Percentiles rank a stretch among this genome's conserved stretches.
phyloP scores from a whole-genome alignment of 2,113 vertebrate genomes.

The Nibea albiflora region DNA sequence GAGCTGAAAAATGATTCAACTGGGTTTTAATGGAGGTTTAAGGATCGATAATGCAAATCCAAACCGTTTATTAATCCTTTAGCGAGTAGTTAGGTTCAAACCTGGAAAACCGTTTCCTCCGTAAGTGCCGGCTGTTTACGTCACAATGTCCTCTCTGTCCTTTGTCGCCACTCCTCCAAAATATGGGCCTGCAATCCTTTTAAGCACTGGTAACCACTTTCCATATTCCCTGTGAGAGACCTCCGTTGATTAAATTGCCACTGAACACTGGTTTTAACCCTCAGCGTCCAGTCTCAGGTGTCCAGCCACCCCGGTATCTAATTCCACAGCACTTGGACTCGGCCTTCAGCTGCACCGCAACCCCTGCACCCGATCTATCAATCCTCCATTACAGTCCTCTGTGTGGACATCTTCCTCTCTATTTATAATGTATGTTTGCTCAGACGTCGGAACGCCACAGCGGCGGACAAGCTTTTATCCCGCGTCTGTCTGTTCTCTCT shows the following conservation, averaged over 20 bases:
- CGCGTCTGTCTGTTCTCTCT: neutral
- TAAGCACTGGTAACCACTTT: conserved; percentile 45
- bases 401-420: neutral
- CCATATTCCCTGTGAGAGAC: conserved; percentile 36
- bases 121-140: neutral
- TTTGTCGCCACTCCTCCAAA: neutral
- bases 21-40: neutral
- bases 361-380: neutral
- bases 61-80: too few species aligned
- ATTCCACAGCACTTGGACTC: conserved; percentile 35
- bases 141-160: conserved; percentile 18
- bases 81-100: too few species aligned
- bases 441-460: neutral
- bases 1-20: too few species aligned
- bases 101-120: too few species aligned
- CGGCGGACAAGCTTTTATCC: neutral
- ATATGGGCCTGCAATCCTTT: conserved; percentile 29
- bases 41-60: neutral
- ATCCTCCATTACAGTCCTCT: conserved; percentile 20
- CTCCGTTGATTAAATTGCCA: conserved; percentile 66
- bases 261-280: conserved; percentile 43
- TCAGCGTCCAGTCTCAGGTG: conserved; percentile 53
- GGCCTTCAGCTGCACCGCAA: conserved; percentile 13
- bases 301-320: conserved; percentile 43
- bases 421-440: conserved; percentile 3